Base-by-base conservation (phyloP, 2,113 vertebrate species). In the Erythrocebus patas region DNA sequence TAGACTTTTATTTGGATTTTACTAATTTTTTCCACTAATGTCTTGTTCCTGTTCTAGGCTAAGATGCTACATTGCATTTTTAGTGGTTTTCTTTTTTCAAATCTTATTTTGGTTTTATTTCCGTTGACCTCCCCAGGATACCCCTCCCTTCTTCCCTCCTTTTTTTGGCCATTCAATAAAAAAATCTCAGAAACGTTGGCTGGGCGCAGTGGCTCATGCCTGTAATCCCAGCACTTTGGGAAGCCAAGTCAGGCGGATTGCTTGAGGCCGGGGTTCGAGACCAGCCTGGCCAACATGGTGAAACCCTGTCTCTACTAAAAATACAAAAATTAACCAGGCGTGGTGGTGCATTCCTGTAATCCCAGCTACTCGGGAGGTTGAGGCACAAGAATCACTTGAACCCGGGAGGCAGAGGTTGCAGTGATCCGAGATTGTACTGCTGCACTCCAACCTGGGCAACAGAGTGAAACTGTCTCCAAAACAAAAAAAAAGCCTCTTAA, bases 91-190 rank as follows among this genome's bases (percentile, higher is more conserved):
- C 59, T 61, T 11, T 66, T 73, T 66, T 18, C 18, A 32, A 13
- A 16, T 86, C 25, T 66, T 80, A 12, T 50, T 91, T 79, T 85
- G 25, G 50, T 88, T 57, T 64, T 25, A 64, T 82, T 84, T 32
- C 13, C 1, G 2, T 38, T 14, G 16, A 68, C 40, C 45, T 75
- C 25, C 20, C 11, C 20, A 27, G 22, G 35, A 30, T 14, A 57
- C 17, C 20, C 8, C 27, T 6, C n/a, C 70, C 23, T 73, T 45
- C 17, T 66, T 12, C 59, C 59, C 25, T 30, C 59, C 25, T 30
- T 35, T n/a, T 55, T 45, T 82, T 27, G 14, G 10, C 35, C 75
- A 23, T 27, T 55, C 9, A 50, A 5, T 70, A 76, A 79, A 72
- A 55, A 18, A n/a, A 66, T 48, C 59, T 61, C 1, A 4, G 23